Evolutionary conservation across 2,113 vertebrate genomes (phyloP), one percentile per base, ranked within the genome.

Genomic region (Tyto alba): DNA sequence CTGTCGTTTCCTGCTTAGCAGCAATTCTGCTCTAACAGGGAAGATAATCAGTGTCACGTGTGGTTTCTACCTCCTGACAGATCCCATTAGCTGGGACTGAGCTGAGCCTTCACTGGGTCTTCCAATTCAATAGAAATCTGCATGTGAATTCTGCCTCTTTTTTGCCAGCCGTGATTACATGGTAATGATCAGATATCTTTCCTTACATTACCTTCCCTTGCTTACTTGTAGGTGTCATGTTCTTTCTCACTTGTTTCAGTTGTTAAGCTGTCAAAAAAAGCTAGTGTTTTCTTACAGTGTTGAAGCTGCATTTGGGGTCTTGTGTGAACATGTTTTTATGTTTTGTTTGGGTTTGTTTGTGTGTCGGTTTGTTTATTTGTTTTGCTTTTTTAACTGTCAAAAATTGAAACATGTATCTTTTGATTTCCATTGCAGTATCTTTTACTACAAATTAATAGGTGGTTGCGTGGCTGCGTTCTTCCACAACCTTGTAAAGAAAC

Each of bases 181-280:
- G 21, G 34, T 47, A 92, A 82, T 85, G 82, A 71, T 79, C 43
- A 72, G 74, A n/a, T 55, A 18, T 40, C 15, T 63, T 53, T 64
- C 36, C 64, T 74, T 72, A 9, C 12, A 5, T 56, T 40, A 41
- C 21, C 16, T 72, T 68, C 22, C 40, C 26, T 88, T 59, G 50
- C 53, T 50, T 81, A 30, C n/a, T 48, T 71, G 15, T 69, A 86
- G 20, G 25, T 85, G 48, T 87, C 38, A 9, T 11, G 19, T 62
- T 95, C 57, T 85, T 34, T 88, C 43, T 95, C 67, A 74, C 45
- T 94, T 74, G 57, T 84, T 85, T 76, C 66, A 57, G 67, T 50
- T 90, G 59, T 93, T 95, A 88, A 95, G 82, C 26, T 90, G 45
- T 87, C 73, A 91, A 43, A 59, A 95, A 88, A 92, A 78, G 27